Conservation (phyloP, 2,888 invertebrate species). For the Drosophila gaucha region DNA sequence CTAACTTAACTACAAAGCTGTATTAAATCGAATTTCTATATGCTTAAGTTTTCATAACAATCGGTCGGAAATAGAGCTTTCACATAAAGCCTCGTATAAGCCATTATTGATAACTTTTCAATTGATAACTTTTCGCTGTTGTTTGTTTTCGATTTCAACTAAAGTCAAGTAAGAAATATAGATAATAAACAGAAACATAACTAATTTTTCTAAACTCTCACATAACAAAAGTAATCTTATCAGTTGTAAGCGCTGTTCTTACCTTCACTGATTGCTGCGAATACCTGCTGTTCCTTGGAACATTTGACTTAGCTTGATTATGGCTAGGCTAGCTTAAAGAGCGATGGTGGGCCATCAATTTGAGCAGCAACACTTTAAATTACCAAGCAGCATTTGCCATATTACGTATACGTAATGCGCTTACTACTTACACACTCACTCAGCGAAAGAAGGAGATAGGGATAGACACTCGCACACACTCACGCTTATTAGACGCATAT, state of each 20-base stretch:
- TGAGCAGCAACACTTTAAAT: constrained; percentile 53
- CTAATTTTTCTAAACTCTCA: too few species aligned
- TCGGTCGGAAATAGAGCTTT: background rate
- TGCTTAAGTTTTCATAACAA: background rate
- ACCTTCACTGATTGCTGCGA: background rate
- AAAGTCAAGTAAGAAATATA: too few species aligned
- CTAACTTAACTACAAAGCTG: too few species aligned
- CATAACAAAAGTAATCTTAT: too few species aligned
- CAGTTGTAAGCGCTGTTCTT: too few species aligned
- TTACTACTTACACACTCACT: constrained; percentile 45
- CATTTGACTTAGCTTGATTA: constrained; percentile 55
- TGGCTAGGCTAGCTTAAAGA: constrained; percentile 27
- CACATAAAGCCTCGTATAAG: background rate
- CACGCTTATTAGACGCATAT: constrained; percentile 77
- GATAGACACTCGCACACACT: constrained; percentile 3
- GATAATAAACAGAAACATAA: too few species aligned
- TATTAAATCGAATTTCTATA: too few species aligned
- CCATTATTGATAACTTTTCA: background rate
- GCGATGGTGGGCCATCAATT: constrained; percentile 25
- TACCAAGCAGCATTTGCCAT: constrained; percentile 41
- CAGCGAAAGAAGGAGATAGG: constrained; percentile 1
- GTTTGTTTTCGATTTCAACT: background rate
- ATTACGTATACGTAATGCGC: constrained; percentile 74
- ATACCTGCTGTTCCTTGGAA: too few species aligned
- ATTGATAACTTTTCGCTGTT: background rate